Conservation (phyloP, 2,113 vertebrate species). For the Corythaeola cristata region DNA sequence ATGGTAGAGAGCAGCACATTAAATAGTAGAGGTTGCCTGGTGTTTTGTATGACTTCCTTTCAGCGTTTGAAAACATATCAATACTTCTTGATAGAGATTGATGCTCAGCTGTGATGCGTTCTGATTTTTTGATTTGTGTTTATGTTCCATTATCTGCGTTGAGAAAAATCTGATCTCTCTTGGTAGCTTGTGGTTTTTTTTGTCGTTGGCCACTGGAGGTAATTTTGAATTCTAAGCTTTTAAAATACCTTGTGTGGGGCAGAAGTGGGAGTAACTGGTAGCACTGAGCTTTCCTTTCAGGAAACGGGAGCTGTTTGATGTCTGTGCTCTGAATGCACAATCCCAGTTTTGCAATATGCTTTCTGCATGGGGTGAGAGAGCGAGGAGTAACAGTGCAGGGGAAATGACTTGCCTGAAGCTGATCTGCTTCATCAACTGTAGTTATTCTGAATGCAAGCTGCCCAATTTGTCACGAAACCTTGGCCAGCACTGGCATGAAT, state of each 20-base stretch:
- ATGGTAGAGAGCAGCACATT: not conserved
- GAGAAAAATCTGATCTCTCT: not conserved
- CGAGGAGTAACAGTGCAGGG: not conserved
- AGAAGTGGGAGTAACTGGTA: not conserved
- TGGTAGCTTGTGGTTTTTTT: not conserved
- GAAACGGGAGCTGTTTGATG: not conserved
- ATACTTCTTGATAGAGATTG: not conserved
- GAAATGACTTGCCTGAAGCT: slow-evolving; percentile 36
- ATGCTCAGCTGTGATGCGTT: not conserved
- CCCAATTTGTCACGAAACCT: slow-evolving; percentile 52
- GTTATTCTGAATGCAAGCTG: slow-evolving; percentile 43
- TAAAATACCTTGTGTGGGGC: not conserved
- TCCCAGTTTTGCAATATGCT: not conserved
- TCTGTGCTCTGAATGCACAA: not conserved
- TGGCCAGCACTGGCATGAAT: slow-evolving; percentile 51
- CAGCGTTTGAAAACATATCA: not conserved
- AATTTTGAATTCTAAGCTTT: not conserved
- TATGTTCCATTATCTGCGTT: not conserved
- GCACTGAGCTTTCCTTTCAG: not conserved
- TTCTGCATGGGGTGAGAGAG: not conserved
- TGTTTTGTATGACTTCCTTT: not conserved
- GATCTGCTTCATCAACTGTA: slow-evolving; percentile 31
- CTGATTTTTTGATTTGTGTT: not conserved
- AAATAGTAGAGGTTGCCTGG: not conserved
- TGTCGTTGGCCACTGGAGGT: not conserved